These are phyloP conservation scores for Pluvialis apricaria DNA, from an alignment of 2,113 vertebrate species.

Conservation along the genomic window DNA sequence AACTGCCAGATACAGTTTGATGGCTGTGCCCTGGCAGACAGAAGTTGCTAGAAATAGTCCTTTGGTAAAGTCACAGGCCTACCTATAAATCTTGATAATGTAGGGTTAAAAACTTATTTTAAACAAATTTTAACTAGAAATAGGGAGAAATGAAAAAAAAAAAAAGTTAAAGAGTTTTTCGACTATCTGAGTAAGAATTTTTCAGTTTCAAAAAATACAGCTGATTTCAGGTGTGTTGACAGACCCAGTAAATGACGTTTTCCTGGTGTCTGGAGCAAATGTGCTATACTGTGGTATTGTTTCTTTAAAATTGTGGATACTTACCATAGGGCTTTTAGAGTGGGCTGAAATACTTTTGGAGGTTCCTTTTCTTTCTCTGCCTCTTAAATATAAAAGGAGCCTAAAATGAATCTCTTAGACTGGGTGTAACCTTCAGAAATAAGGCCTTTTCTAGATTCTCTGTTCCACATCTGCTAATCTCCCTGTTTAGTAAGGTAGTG, in stretches of 20 bases:
- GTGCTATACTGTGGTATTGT: neutral
- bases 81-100: neutral
- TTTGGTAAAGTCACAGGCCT: neutral
- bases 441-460: neutral
- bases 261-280: neutral
- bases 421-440: neutral
- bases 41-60: neutral
- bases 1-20: neutral
- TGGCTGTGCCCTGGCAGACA: neutral
- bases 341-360: neutral
- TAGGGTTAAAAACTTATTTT: neutral
- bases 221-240: neutral
- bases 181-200: neutral
- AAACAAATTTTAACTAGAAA: neutral
- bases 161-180: neutral
- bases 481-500: neutral
- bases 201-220: neutral
- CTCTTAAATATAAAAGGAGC: neutral
- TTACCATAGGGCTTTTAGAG: neutral
- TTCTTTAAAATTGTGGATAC: neutral
- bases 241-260: neutral
- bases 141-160: neutral
- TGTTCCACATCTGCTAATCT: neutral
- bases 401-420: neutral
- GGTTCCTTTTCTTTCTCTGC: neutral